Percentiles rank a stretch among this genome's conserved stretches.
Conservation (phyloP, 2,797 vertebrate genomes). For the Lates japonicus region DNA sequence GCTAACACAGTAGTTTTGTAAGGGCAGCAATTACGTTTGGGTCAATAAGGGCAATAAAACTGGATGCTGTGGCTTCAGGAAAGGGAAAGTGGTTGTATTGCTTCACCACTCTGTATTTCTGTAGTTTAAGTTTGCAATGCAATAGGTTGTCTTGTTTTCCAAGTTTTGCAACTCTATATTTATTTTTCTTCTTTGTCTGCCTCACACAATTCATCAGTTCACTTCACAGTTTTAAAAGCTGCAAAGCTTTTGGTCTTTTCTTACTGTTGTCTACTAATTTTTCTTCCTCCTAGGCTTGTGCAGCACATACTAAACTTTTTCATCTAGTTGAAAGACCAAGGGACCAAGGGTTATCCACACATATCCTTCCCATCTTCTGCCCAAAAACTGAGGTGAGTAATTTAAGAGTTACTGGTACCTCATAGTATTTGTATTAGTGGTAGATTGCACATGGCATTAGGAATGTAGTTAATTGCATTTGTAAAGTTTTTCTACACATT, state of each 20-base stretch:
- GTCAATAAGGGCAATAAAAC: slow-evolving; percentile 42
- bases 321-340: background rate
- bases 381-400: background rate
- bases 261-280: background rate
- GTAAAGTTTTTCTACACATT: no score
- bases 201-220: background rate
- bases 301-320: background rate
- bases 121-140: background rate
- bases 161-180: background rate
- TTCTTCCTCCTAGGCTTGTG: background rate
- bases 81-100: background rate
- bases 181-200: background rate
- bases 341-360: background rate
- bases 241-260: background rate
- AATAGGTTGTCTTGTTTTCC: background rate
- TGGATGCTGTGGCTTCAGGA: background rate
- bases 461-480: no score
- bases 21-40: slow-evolving; percentile 19
- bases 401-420: background rate
- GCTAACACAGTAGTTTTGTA: slow-evolving; percentile 20
- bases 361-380: background rate
- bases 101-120: background rate
- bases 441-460: no score
- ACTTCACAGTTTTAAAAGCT: slow-evolving; percentile 4
- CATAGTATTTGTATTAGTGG: background rate